Evolutionary conservation across 2,113 vertebrate genomes (phyloP), one percentile per base, ranked within the genome.

Genomic region (Apteryx owenii): DNA sequence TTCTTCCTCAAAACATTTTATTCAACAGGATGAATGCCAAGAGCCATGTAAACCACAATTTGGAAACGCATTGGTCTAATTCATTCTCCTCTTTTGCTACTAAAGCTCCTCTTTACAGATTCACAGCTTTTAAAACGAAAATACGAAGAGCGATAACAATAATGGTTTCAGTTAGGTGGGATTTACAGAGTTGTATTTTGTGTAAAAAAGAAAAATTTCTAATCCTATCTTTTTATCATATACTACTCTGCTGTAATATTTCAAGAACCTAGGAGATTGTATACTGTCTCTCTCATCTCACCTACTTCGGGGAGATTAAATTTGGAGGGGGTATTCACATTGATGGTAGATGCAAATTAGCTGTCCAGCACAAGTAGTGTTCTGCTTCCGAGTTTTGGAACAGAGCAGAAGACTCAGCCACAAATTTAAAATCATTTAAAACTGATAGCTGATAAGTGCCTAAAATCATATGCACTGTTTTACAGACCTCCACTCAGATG

Each of bases 401-500:
- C 18, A 81, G 40, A 93, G 73, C 81, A 93, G 85, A 94, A 91
- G 81, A 88, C 50, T 85, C 58, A 66, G 84, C 4, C 51, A 66
- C 22, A 56, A 54, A 89, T 58, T 61, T 80, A 93, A 95, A 96
- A 93, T 84, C 66, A 92, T 92, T 93, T 75, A 0, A n/a, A 93
- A 90, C 71, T 44, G n/a, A 95, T 93, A 82, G 66, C 66, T 66
- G 8, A 0, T 70, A 88, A 96, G 58, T 58, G 53, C 44, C 75
- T 88, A 72, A 88, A 96, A 94, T 77, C 33, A 21, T 23, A 12
- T 38, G 76, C 17, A 28, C 71, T 85, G 62, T 54, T 90, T 78
- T 81, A 44, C 50, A 94, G 92, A 91, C 79, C 82, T 96, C 95
- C 92, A 78, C 40, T 10, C 82, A 96, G 90, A 75, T 72, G 73